These are phyloP conservation scores for Lasioglossum malachurum DNA, from an alignment of 2,888 invertebrate genomes.

Conservation along the genomic window DNA sequence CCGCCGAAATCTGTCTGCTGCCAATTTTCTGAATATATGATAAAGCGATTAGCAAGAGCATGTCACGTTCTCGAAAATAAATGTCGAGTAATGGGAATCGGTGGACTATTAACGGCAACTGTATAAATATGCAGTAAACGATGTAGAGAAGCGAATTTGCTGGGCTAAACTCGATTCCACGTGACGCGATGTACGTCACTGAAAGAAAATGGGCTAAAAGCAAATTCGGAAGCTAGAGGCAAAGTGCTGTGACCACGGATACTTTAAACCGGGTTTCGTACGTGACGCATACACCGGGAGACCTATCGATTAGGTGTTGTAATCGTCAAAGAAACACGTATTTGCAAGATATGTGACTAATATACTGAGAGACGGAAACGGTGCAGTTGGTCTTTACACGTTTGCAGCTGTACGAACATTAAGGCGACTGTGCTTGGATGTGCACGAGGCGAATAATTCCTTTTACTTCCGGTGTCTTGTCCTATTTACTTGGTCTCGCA, in stretches of 20 bases:
- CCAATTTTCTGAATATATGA: background rate
- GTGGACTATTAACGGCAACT: background rate
- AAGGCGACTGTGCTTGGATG: background rate
- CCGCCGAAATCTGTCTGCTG: background rate
- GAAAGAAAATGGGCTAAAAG: slow-evolving; percentile 35
- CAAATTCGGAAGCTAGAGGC: slow-evolving; percentile 39
- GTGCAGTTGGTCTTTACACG: background rate
- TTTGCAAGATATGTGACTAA: background rate
- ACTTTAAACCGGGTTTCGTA: slow-evolving; percentile 9
- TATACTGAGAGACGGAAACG: background rate
- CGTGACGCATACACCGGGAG: slow-evolving; percentile 17
- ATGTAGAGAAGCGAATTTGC: background rate
- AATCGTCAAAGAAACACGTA: slow-evolving; percentile 3
- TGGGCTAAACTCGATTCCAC: background rate
- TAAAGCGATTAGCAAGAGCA: no score
- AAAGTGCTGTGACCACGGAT: slow-evolving; percentile 45
- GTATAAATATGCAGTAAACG: background rate
- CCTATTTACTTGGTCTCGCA: background rate
- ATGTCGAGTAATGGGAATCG: background rate
- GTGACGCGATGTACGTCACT: slow-evolving; percentile 8
- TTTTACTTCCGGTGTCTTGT: background rate
- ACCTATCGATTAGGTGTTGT: slow-evolving; percentile 29
- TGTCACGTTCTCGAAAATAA: background rate
- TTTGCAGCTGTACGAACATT: background rate
- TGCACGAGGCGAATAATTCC: background rate